Base-by-base conservation (phyloP, 2,113 vertebrate genomes). In the Porphyrio hochstetteri region DNA sequence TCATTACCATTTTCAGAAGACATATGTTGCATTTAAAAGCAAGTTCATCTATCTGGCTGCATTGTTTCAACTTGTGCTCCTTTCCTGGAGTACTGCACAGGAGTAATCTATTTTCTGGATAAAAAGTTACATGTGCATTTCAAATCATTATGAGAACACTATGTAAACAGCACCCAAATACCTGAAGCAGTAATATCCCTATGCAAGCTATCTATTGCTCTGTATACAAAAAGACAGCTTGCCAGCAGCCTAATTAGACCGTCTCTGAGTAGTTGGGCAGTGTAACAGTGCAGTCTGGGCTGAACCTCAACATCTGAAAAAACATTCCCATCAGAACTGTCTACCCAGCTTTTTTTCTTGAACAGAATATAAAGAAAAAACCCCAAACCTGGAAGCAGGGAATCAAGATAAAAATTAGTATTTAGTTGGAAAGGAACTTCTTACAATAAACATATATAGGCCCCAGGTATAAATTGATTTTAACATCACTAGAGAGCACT, bases 401-500 rank as follows among this genome's bases (percentile, higher is more conserved):
- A 91, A 46, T 23, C 25, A 60, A 69, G 44, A 72, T 19, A 82
- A 86, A 80, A 68, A 48, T 3, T 3, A 27, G 6, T 46, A 57
- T 56, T 86, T 33, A 86, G 55, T 4, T 86, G 40, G 36, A 88
- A 94, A 69, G 18, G 5, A 77, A 59, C 10, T n/a, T 61, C 9
- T 69, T n/a, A 16, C 13, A 80, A 57, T 25, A 40, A 40, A 65
- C 13, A 33, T 20, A 16, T 4, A 46, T 1, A 63, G 17, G 68
- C 33, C 16, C 23, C 61, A 74, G 44, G 24, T 77, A 92, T 1
- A 0, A 75, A 67, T 0, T 56, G 35, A 33, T 84, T 91, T 68
- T 27, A 33, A 76, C 82, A 78, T 78, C 94, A 92, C 92, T 93
- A 94, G 92, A 81, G 91, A 92, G 94, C 92, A 96, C 76, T 95